Evolutionary conservation across 2,113 vertebrate species (phyloP).

Genomic region (Empidonax traillii): DNA sequence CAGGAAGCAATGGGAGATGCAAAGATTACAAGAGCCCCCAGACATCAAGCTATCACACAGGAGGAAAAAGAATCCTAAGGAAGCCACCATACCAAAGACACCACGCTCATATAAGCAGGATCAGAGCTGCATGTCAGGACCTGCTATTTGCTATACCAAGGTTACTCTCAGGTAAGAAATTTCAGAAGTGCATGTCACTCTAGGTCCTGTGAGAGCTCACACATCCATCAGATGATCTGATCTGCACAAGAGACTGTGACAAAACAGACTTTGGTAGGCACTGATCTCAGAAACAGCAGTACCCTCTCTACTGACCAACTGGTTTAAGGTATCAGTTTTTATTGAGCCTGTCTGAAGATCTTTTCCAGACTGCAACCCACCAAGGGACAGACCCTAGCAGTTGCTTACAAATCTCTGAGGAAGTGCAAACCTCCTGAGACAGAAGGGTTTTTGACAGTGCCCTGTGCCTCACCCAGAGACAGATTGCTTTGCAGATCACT

Average conservation of each 20-base stretch:
- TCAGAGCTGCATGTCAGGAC: background rate
- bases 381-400: background rate
- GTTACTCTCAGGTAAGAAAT: background rate
- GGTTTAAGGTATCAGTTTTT: background rate
- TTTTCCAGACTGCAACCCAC: background rate
- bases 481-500: background rate
- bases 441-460: background rate
- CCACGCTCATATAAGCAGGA: background rate
- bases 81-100: background rate
- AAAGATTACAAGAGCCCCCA: background rate
- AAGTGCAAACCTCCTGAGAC: background rate
- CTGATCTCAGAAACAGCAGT: background rate
- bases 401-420: background rate
- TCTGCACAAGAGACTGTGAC: background rate
- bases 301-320: background rate
- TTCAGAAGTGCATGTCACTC: background rate
- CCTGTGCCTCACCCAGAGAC: background rate
- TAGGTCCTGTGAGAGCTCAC: background rate
- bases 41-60: background rate
- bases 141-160: accelerated
- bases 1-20: background rate
- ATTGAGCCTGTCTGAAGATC: background rate
- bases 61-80: background rate
- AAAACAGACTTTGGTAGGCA: background rate
- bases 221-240: background rate